These are phyloP conservation scores for Lethenteron reissneri DNA, from an alignment of 2,113 vertebrate genomes.

Conservation along the genomic window DNA sequence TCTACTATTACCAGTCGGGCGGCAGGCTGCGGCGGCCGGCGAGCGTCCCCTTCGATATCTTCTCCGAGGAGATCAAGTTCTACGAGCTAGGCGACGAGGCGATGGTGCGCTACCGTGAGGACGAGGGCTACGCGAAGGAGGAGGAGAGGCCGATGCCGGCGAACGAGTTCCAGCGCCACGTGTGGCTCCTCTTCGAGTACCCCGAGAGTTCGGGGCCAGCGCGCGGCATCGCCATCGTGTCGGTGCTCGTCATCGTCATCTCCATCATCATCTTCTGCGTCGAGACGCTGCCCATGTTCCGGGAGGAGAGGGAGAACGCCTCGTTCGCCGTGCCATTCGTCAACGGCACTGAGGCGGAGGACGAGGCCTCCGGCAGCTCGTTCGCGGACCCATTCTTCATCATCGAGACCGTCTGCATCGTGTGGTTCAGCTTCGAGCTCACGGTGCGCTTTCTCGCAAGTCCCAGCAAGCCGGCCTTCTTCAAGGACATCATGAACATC, in stretches of 20 bases:
- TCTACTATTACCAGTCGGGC: conserved; percentile 76
- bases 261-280: conserved; percentile 82
- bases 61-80: conserved; percentile 64
- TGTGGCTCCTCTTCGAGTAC: conserved; percentile 75
- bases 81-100: conserved; percentile 54
- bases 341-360: conserved; percentile 36
- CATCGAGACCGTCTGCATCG: not conserved
- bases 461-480: not conserved
- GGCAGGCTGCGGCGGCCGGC: conserved; percentile 48
- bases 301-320: conserved; percentile 61
- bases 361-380: no score
- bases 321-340: conserved; percentile 66
- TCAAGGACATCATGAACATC: conserved; percentile 2
- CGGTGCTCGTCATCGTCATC: conserved; percentile 64
- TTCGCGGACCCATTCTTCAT: not conserved
- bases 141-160: conserved; percentile 37
- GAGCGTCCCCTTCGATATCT: conserved; percentile 59
- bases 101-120: conserved; percentile 43
- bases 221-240: conserved; percentile 59
- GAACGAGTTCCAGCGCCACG: conserved; percentile 28
- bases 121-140: conserved; percentile 43
- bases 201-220: conserved; percentile 48
- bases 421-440: not conserved
- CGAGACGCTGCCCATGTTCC: conserved; percentile 68
- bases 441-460: not conserved